Evolutionary conservation across 2,888 invertebrate genomes (phyloP).

Genomic region (Sminthurides aquaticus): DNA sequence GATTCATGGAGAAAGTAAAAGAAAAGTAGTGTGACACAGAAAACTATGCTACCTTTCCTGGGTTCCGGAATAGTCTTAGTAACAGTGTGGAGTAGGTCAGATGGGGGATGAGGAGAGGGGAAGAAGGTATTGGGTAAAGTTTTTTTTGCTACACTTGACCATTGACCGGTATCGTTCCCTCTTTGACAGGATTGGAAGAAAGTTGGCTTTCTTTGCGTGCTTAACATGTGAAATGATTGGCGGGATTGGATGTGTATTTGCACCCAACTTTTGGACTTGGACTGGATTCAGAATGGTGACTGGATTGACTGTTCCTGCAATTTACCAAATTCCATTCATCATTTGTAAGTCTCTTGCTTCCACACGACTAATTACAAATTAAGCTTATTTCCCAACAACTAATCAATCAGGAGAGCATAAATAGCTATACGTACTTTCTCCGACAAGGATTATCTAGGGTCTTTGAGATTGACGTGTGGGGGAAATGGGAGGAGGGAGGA

Average conservation of each 20-base stretch:
- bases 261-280: conserved; percentile 76
- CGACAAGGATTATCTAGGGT: too few relatives aligned
- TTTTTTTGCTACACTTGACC: too few relatives aligned
- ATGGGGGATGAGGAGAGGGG: too few relatives aligned
- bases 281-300: conserved; percentile 69
- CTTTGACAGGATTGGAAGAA: conserved; percentile 70
- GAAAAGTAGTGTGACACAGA: too few relatives aligned
- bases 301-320: conserved; percentile 84
- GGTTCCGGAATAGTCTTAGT: too few relatives aligned
- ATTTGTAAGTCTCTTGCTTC: conserved; percentile 62
- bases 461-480: too few relatives aligned
- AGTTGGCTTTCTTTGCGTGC: conserved; percentile 77
- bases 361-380: conserved; percentile 24
- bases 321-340: conserved; percentile 90
- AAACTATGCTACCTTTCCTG: too few relatives aligned
- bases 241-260: conserved; percentile 68
- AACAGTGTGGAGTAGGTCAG: too few relatives aligned
- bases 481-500: too few relatives aligned
- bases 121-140: too few relatives aligned
- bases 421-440: background rate
- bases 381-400: conserved; percentile 18
- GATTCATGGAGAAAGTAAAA: too few relatives aligned
- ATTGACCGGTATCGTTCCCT: too few relatives aligned
- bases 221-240: conserved; percentile 69
- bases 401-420: background rate